Percentiles rank a stretch among this genome's conserved stretches.
These are phyloP conservation scores for Smutsia temminckii DNA, from an alignment of 2,797 vertebrate genomes.

Conservation along the genomic window DNA sequence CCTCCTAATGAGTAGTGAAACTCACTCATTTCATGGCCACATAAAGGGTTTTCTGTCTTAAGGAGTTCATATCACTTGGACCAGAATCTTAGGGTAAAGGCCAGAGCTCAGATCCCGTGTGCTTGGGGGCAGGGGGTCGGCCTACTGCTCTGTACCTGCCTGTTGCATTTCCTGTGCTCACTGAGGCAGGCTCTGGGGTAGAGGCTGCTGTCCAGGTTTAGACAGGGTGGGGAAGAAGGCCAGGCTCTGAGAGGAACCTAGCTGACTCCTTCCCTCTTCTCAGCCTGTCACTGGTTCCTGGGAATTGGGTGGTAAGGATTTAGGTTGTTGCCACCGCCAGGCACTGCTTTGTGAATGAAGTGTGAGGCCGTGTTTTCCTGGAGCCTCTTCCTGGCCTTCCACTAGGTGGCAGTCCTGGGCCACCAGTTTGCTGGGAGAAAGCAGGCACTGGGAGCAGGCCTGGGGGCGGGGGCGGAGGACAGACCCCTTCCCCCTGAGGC, in stretches of 20 bases:
- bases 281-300: background rate
- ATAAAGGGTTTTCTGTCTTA: background rate
- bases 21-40: background rate
- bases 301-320: background rate
- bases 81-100: background rate
- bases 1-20: background rate
- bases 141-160: background rate
- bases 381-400: constrained; percentile 48
- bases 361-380: background rate
- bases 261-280: background rate
- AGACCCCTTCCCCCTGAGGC: background rate
- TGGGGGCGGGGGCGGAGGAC: no score
- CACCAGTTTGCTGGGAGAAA: background rate
- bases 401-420: constrained; percentile 84
- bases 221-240: background rate
- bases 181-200: background rate
- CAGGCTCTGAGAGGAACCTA: background rate
- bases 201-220: background rate
- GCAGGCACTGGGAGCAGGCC: background rate
- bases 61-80: background rate
- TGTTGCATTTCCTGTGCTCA: background rate
- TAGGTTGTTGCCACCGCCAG: background rate
- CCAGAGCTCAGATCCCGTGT: background rate
- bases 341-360: background rate
- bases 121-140: background rate